A percentile compares a stretch with the other conserved stretches of the same genome.
Evolutionary conservation across 2,888 invertebrate species (phyloP).

Genomic region (Rambutsinella grinnellia): DNA sequence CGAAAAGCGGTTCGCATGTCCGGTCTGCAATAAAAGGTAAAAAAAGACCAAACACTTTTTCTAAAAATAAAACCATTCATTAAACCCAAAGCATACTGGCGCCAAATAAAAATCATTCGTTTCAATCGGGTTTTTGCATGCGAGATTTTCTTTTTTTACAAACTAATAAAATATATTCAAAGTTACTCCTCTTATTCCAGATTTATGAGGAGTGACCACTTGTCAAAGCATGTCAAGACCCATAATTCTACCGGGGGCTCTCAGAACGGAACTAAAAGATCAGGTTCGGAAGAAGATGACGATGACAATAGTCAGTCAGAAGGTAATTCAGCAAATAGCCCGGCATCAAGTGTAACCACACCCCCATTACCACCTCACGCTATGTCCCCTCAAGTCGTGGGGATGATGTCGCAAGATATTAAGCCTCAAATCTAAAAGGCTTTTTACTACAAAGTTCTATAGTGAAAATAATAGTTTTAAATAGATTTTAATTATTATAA

Average conservation of each 20-base stretch:
- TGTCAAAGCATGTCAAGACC: constrained; percentile 73
- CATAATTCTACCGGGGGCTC: constrained; percentile 76
- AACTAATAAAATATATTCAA: no score
- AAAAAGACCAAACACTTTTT: no score
- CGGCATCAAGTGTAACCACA: constrained; percentile 68
- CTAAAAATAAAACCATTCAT: neutral
- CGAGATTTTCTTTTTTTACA: no score
- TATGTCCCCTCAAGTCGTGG: constrained; percentile 70
- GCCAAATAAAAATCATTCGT: no score
- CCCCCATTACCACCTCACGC: constrained; percentile 73
- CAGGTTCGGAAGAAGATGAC: constrained; percentile 87
- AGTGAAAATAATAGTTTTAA: no score
- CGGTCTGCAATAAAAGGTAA: constrained; percentile 54
- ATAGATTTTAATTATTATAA: no score
- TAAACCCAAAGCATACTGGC: neutral
- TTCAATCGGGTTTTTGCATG: no score
- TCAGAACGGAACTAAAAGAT: constrained; percentile 72
- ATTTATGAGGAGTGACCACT: constrained; percentile 82
- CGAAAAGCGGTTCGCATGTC: constrained; percentile 77
- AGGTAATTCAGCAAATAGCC: constrained; percentile 67
- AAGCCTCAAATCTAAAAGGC: constrained; percentile 63
- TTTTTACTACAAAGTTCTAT: constrained; percentile 26
- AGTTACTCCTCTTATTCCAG: constrained; percentile 23
- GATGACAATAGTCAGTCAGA: constrained; percentile 85
- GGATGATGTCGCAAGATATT: constrained; percentile 66